Base-by-base conservation (phyloP, 2,113 vertebrate species). In the Geothlypis trichas region DNA sequence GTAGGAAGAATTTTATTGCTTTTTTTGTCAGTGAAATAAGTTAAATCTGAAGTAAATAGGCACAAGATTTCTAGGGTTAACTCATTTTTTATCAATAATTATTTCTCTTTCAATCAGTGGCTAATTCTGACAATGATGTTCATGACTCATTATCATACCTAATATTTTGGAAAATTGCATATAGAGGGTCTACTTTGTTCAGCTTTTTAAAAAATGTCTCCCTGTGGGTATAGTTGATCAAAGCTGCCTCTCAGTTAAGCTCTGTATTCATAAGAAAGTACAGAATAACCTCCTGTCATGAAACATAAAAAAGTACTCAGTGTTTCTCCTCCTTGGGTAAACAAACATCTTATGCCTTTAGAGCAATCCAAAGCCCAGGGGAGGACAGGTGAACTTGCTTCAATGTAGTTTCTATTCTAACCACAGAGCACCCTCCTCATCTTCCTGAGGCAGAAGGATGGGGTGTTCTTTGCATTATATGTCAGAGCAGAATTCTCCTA, bases 11-110 rank as follows among this genome's bases (percentile, higher is more conserved):
- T 71, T 95, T 91, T 46, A 93, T 73, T 67, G 39, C 28, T 91
- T 94, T 92, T 97, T 95, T 90, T 90, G n/a, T 41, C 87, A 22
- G 33, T 92, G 71, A 97, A 89, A 95, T 74, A 96, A 91, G 90
- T 66, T 71, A 84, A 93, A 97, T 77, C 63, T 26, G 22, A 94
- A 89, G 31, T 59, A 94, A 95, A 69, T 24, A 87, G 10, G 3
- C 8, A n/a, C 13, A 10, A 12, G 4, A 39, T 69, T 44, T 88
- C 47, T 15, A 33, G 11, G 13, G 31, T 72, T 84, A 66, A 68
- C 2, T 69, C 26, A 41, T 14, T 72, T 90, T 42, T 3, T 55
- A 30, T 75, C 31, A 59, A 28, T 22, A 78, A 22, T 62, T 78
- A 52, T 31, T 81, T 89, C 15, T 68, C 27, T 71, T 82, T 18